Conservation (phyloP, 2,113 vertebrate species). For the Stigmatopora nigra region DNA sequence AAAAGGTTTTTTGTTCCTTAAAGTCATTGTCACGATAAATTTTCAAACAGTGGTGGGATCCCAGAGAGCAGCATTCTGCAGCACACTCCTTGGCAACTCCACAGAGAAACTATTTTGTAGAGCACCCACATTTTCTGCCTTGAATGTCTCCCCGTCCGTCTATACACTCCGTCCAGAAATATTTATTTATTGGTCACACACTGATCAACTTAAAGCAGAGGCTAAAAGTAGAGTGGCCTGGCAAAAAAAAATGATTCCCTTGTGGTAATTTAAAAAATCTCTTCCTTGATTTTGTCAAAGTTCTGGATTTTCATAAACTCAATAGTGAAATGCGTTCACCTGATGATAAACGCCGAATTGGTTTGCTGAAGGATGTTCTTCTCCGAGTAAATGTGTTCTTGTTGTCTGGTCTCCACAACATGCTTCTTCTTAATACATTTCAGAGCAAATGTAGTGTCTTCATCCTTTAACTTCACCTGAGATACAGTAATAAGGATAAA, state of each 20-base stretch:
- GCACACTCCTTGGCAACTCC: slow-evolving; percentile 54
- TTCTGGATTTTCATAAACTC: not conserved
- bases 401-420: slow-evolving; percentile 85
- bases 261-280: no score
- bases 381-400: slow-evolving; percentile 89
- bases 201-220: no score
- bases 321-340: slow-evolving; percentile 48
- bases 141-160: not conserved
- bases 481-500: not conserved
- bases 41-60: slow-evolving; percentile 10
- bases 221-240: no score
- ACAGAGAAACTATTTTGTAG: slow-evolving; percentile 7
- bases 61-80: slow-evolving; percentile 36
- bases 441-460: slow-evolving; percentile 81
- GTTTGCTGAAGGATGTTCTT: slow-evolving; percentile 83
- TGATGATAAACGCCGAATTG: slow-evolving; percentile 81
- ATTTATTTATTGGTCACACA: no score
- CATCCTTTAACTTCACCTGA: slow-evolving; percentile 87
- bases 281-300: not conserved
- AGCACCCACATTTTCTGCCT: not conserved
- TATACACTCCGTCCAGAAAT: no score
- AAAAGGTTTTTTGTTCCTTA: slow-evolving; percentile 48
- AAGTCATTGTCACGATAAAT: slow-evolving; percentile 51
- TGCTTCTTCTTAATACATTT: slow-evolving; percentile 92
- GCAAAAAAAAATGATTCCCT: no score